Percentiles rank a stretch among this genome's conserved stretches.
These are phyloP conservation scores for Caenorhabditis wallacei DNA, from an alignment of 2,888 invertebrate genomes.

Conservation along the genomic window DNA sequence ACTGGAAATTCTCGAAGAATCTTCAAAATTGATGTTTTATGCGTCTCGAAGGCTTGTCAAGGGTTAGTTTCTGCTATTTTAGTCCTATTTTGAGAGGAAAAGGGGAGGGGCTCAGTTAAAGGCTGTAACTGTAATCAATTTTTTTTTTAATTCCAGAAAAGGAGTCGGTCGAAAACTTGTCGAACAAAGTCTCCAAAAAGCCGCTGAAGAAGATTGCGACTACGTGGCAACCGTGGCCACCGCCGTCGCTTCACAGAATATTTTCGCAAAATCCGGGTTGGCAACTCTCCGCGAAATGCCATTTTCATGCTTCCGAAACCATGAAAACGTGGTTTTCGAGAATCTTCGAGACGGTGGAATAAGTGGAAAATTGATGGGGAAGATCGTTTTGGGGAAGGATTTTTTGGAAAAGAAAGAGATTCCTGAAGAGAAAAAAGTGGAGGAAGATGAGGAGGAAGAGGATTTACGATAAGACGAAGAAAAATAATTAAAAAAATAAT, in stretches of 20 bases:
- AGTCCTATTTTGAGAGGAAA: background rate
- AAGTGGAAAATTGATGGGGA: conserved; percentile 71
- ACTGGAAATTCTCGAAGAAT: conserved; percentile 36
- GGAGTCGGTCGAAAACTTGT: conserved; percentile 66
- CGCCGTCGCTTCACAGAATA: conserved; percentile 67
- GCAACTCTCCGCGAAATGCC: conserved; percentile 68
- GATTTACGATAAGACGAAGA: conserved; percentile 38
- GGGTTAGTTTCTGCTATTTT: conserved; percentile 40
- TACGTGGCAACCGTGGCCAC: conserved; percentile 68
- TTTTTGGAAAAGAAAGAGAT: background rate
- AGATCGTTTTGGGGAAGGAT: background rate
- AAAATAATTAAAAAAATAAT: background rate
- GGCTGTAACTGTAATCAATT: too few relatives aligned
- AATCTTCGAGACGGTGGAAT: conserved; percentile 68
- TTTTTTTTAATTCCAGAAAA: conserved; percentile 67
- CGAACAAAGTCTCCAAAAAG: conserved; percentile 55
- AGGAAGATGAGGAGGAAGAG: conserved; percentile 33
- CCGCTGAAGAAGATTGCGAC: conserved; percentile 54
- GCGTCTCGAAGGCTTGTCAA: conserved; percentile 67
- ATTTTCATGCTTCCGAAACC: conserved; percentile 71
- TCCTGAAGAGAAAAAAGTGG: background rate
- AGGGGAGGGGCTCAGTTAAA: too few relatives aligned
- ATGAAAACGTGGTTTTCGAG: conserved; percentile 61
- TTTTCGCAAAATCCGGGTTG: conserved; percentile 69
- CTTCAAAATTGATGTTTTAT: conserved; percentile 73